Percentiles rank a stretch among this genome's conserved stretches.
Conservation (phyloP, 2,113 vertebrate genomes). For the Lepisosteus oculatus region DNA sequence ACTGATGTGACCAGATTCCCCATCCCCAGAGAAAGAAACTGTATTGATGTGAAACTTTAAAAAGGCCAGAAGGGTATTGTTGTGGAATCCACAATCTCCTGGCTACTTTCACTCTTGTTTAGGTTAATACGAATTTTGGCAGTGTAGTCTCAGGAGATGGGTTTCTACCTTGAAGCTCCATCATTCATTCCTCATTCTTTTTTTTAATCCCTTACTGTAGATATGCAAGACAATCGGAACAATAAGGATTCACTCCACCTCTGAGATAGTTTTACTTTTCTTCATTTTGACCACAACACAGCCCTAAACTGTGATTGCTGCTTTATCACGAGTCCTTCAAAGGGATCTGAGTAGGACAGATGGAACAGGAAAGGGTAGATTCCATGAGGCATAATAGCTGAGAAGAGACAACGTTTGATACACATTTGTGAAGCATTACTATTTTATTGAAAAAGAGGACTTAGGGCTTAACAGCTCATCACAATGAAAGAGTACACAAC, state of each 20-base stretch:
- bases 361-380: no score
- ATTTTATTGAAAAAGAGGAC: no score
- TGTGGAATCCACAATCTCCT: neutral
- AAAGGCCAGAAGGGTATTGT: neutral
- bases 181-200: neutral
- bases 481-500: neutral
- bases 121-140: neutral
- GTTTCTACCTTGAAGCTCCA: neutral
- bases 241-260: no score
- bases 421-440: no score
- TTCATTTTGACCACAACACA: no score
- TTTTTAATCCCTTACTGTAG: neutral
- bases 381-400: no score
- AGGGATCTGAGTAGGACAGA: no score
- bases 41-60: neutral
- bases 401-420: no score
- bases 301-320: no score
- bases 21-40: neutral
- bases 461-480: neutral
- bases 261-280: no score
- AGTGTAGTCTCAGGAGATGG: neutral
- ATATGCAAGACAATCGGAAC: no score
- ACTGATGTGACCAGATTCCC: neutral
- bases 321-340: no score
- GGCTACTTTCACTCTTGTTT: neutral